Evolutionary conservation across 2,113 vertebrate genomes (phyloP), one percentile per base, ranked within the genome.

Genomic region (Gambusia affinis): DNA sequence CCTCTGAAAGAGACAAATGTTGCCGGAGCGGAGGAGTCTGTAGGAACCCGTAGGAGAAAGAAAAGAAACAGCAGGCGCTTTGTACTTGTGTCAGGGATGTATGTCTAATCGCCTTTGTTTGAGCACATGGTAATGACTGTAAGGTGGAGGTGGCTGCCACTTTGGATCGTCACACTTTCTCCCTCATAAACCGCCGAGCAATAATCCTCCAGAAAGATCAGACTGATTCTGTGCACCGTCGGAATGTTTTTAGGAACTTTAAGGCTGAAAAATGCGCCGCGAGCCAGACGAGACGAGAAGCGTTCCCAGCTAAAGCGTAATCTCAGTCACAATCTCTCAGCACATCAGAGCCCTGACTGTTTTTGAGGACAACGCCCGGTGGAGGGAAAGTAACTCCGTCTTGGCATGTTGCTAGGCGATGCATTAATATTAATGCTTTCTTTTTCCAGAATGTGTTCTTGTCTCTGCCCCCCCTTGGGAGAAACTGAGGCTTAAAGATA

Each of bases 351-450:
- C n/a, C 57, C 57, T 42, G 81, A 65, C 67, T 75, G 65, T 81
- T 87, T 54, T 76, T 79, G 70, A 88, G 79, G 70, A 81, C 73
- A 70, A 63, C 27, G 73, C 42, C 76, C 76, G 63, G 72, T 73
- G 54, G 83, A 84, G 73, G 72, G 70, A 85, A 35, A 78, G 61
- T 79, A 89, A 86, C 70, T 86, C 70, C 37, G 17, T 89, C 70
- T 88, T 79, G 85, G 80, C 81, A 89, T 75, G 87, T 91, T 89
- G 83, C 81, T 84, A 90, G 89, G 86, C 75, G 70, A 89, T 85
- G 82, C 80, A 91, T 90, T 88, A 92, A 90, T 92, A 92, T 91
- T 91, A 90, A 93, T 92, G 82, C 76, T 75, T 78, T 89, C 82
- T 84, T 84, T 85, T 76, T 70, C 84, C 70, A 70, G 83, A 89